phyloP scores from a whole-genome alignment of 2,113 vertebrate genomes.

The Nannospalax galili region DNA sequence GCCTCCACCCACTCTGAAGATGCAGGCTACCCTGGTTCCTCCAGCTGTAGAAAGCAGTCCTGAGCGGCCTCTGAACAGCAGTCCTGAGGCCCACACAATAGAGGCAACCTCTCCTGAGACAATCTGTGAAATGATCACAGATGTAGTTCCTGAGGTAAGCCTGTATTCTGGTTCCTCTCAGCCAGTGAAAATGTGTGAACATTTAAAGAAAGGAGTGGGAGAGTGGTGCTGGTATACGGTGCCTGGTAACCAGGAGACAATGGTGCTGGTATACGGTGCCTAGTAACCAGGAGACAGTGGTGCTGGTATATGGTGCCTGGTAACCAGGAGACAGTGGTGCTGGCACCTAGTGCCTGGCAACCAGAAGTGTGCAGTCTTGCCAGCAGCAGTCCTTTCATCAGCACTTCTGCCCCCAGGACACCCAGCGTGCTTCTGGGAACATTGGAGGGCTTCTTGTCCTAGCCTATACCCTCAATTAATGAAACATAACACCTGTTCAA shows the following conservation, averaged over 20 bases:
- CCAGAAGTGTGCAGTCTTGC: background rate
- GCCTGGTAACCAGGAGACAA: background rate
- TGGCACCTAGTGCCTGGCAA: slow-evolving; percentile 13
- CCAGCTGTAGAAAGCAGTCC: slow-evolving; percentile 79
- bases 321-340: background rate
- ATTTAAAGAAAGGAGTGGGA: background rate
- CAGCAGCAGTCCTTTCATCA: background rate
- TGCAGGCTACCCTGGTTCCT: slow-evolving; percentile 83
- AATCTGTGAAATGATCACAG: slow-evolving; percentile 83
- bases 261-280: slow-evolving; percentile 19
- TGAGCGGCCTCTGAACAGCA: slow-evolving; percentile 62
- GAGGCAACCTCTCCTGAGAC: slow-evolving; percentile 80
- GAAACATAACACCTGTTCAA: background rate
- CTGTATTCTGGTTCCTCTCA: slow-evolving; percentile 24
- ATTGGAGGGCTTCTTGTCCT: background rate
- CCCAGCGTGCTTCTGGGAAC: background rate
- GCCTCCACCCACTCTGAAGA: slow-evolving; percentile 83
- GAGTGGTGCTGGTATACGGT: slow-evolving; percentile 17
- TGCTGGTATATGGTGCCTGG: too few species aligned
- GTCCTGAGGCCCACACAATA: slow-evolving; percentile 74
- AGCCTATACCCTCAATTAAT: background rate
- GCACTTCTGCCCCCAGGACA: background rate
- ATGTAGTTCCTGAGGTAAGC: slow-evolving; percentile 85
- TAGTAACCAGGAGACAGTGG: too few species aligned
- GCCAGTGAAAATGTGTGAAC: background rate